Conservation (phyloP, 2,797 vertebrate species). For the Pteronotus mesoamericanus region DNA sequence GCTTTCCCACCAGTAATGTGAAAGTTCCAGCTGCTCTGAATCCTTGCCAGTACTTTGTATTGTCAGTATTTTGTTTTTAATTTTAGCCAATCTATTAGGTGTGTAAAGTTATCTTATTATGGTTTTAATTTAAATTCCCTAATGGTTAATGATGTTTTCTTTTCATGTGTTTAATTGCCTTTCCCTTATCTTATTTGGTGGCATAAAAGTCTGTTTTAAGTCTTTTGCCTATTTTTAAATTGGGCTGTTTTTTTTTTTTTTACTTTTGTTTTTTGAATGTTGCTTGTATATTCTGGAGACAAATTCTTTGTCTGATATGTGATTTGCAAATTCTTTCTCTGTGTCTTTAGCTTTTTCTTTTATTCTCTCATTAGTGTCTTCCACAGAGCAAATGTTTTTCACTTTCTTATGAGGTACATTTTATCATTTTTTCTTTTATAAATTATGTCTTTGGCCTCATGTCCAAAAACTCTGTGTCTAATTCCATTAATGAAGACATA, state of each 20-base stretch:
- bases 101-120: background rate
- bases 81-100: background rate
- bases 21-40: background rate
- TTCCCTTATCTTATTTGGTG: background rate
- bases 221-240: background rate
- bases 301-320: background rate
- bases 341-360: background rate
- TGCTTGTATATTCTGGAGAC: background rate
- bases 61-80: background rate
- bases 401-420: background rate
- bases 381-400: background rate
- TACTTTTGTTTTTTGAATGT: background rate
- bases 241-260: background rate
- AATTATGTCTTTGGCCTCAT: background rate
- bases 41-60: background rate
- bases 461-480: background rate
- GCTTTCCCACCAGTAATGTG: background rate
- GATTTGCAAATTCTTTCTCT: background rate
- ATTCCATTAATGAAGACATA: background rate
- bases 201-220: background rate
- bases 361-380: background rate
- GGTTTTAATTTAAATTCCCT: background rate
- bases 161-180: background rate
- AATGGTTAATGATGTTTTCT: background rate
- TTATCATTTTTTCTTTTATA: background rate